Evolutionary conservation across 2,113 vertebrate species (phyloP), one percentile per base, ranked within the genome.

Genomic region (Periophthalmodon schlosseri): DNA sequence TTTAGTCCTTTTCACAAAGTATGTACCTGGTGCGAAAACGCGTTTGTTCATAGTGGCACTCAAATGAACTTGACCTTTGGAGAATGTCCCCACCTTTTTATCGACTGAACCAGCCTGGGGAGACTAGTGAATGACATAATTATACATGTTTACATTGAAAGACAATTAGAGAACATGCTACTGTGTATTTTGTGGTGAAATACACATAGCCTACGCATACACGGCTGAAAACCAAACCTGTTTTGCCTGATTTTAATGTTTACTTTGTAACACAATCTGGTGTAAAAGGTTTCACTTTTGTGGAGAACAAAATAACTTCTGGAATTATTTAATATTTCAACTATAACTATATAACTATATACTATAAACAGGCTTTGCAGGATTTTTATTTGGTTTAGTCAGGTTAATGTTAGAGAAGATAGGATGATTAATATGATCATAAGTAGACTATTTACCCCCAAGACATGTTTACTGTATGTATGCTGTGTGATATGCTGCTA

Each of bases 11-110:
- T 39, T 39, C 36, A 39, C 36, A 39, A 4, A 39, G 36, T 24
- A 14, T 24, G 78, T 88, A 93, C 93, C 91, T 87, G 82, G 88
- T 73, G 65, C 72, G 79, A 74, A 90, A 61, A 80, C 66, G 14
- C 50, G 74, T 70, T 47, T 89, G 74, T 90, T 63, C 18, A 83
- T 1, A 2, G 67, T 77, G 34, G 46, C 88, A 49, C 65, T 70
- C 74, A 94, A 23, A 21, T 83, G 70, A 39, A 89, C 70, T 7
- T 54, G 0, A 58, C 79, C 84, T 71, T 84, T 87, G 28, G 84
- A 79, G 69, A 91, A 85, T 46, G 70, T 23, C 16, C 90, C 84
- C 34, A 89, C 39, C 34, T 84, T 33, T 77, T 93, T 92, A 13
- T 57, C 69, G 13, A 80, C 56, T 21, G 73, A 71, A 16, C 74